Percentiles rank a stretch among this genome's conserved stretches.
phyloP scores from a whole-genome alignment of 2,888 invertebrate genomes.

The Cylindroiulus punctatus region DNA sequence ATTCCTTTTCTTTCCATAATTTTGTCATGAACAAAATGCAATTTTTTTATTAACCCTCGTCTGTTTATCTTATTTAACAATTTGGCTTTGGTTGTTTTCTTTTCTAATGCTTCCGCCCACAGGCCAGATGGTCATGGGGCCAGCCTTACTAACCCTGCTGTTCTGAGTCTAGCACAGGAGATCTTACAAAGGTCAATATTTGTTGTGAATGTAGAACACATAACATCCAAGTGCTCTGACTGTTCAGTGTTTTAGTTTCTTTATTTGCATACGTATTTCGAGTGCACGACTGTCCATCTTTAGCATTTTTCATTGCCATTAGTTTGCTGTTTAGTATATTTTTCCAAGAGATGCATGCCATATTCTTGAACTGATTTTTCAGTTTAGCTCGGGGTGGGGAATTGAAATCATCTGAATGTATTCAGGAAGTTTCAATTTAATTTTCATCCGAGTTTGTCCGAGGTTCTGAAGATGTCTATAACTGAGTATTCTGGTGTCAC shows the following conservation, averaged over 20 bases:
- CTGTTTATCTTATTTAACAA: constrained; percentile 9
- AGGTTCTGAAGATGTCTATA: no score
- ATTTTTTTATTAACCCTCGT: background rate
- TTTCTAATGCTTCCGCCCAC: constrained; percentile 55
- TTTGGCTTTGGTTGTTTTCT: constrained; percentile 53
- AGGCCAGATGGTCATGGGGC: constrained; percentile 60
- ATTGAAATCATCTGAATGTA: no score
- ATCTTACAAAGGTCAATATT: constrained; percentile 57
- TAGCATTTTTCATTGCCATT: no score
- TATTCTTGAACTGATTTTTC: no score
- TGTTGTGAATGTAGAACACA: constrained; percentile 36
- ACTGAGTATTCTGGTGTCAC: no score
- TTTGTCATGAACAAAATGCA: background rate
- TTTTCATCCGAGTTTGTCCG: no score
- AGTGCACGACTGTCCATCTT: background rate
- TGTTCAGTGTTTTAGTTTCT: constrained; percentile 42
- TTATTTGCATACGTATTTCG: constrained; percentile 2
- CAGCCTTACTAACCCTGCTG: constrained; percentile 58
- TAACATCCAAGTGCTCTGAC: background rate
- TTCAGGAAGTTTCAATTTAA: no score
- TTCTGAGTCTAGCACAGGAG: constrained; percentile 58
- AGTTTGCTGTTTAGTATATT: no score
- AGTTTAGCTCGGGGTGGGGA: no score
- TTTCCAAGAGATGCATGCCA: no score
- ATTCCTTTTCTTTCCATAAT: background rate